Base-by-base conservation (phyloP, 2,888 invertebrate species). In the Prosopocoilus inquinatus region DNA sequence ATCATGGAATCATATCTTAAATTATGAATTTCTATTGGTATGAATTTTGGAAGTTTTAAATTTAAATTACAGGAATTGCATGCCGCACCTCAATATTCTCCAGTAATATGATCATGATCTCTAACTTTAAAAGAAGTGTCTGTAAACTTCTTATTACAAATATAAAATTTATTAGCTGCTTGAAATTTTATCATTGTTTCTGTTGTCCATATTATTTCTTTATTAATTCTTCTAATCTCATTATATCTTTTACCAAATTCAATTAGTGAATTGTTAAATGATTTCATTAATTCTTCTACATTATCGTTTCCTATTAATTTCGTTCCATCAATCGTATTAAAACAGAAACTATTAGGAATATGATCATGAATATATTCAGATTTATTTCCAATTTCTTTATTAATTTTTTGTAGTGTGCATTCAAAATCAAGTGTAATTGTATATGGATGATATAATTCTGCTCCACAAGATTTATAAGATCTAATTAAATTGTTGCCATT, bases 1-100 rank as follows among this genome's bases (percentile, higher is more conserved):
- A n/a, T n/a, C n/a, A n/a, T n/a, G n/a, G n/a, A 7, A 16, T 28
- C 47, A 36, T 57, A 34, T 34, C 35, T 34, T 34, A 47, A 47
- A 32, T 47, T 47, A 5, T 47, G 47, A 32, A 47, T 16, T 47
- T 47, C 33, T 32, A 32, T 32, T 28, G 20, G 47, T 32, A 47
- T 34, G 35, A 34, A 34, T 34, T 34, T 44, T 44, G 44, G 44
- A 4, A 44, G 3, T 13, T 12, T 44, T 44, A 44, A 44, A 13
- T 44, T 44, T 13, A 44, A 15, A 44, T 44, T 44, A 44, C 44
- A 44, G 12, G 44, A 44, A 44, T 44, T 44, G 11, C 43, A 41
- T 9, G 43, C 43, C 8, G 43, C 43, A 9, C 43, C 43, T 41
- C 43, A 9, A 41, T 9, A 41, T 41, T 41, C 43, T 9, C 43